Conservation (phyloP, 1,140 invertebrate genomes). For the Leptonema lineaticorne region DNA sequence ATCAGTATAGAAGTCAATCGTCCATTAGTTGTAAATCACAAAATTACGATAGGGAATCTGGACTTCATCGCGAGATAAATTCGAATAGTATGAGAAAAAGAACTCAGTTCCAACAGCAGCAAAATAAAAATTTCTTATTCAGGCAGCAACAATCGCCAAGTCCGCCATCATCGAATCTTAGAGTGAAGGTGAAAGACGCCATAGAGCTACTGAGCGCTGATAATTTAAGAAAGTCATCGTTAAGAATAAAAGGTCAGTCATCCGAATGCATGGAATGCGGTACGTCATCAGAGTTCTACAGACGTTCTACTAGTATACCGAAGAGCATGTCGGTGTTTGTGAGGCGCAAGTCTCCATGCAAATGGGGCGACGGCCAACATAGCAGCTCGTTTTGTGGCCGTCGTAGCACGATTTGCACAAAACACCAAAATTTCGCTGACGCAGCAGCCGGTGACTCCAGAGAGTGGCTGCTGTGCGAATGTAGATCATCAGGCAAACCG, state of each 20-base stretch:
- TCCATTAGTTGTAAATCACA: conserved; percentile 39
- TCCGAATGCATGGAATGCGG: conserved; percentile 2
- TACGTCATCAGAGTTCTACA: not conserved
- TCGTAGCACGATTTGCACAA: conserved; percentile 2
- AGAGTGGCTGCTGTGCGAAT: conserved; percentile 32
- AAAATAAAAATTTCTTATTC: conserved; percentile 37
- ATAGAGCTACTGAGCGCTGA: conserved; percentile 39
- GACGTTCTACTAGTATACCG: conserved; percentile 19
- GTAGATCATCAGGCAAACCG: too few species aligned
- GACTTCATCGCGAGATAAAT: conserved; percentile 36
- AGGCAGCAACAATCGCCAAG: conserved; percentile 35
- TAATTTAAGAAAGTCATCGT: conserved; percentile 34
- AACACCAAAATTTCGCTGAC: conserved; percentile 9
- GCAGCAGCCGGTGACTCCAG: conserved; percentile 19
- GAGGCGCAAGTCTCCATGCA: conserved; percentile 4
- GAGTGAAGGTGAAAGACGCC: conserved; percentile 35
- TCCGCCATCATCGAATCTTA: conserved; percentile 27
- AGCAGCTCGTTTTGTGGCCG: conserved; percentile 23
- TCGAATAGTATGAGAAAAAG: conserved; percentile 35
- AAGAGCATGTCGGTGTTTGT: conserved; percentile 33
- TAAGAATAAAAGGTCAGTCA: conserved; percentile 40
- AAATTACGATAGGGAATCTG: conserved; percentile 17
- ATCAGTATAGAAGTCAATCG: conserved; percentile 30
- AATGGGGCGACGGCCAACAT: conserved; percentile 22
- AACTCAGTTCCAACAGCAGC: conserved; percentile 37